Evolutionary conservation across 1,140 invertebrate genomes (phyloP), one percentile per base, ranked within the genome.

Genomic region (Venturia canescens): DNA sequence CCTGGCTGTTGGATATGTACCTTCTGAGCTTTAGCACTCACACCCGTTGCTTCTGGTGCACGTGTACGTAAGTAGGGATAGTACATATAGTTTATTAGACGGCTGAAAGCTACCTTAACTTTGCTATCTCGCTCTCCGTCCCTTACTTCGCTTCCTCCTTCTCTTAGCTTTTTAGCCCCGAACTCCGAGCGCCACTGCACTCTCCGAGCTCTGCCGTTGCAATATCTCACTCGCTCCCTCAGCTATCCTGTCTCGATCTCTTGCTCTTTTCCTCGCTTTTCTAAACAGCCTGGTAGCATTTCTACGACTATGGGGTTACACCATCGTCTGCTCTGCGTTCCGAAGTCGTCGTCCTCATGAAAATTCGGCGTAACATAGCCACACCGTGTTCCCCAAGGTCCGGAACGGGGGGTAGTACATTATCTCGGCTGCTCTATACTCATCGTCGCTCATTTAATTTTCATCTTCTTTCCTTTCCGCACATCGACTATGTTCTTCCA

Each of bases 11-110:
- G 71, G n/a, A 50, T 75, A 75, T 34, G 31, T 53, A 29, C 26
- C 63, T 29, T 27, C 27, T 29, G 23, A 66, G 60, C 18, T 26
- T 31, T 26, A 38, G 60, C 50, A 27, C 75, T 72, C 13, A 50
- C 44, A 67, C 21, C 26, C 31, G 48, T 23, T 27, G 23, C 66
- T 44, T 66, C 67, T 53, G 72, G 76, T 79, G 72, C 80, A 81
- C 78, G 80, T 81, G 80, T 80, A 79, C 48, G 71, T 71, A 80
- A 76, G 76, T 79, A 66, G 38, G 31, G 53, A 60, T 57, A 38
- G 76, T 81, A 75, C 77, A 60, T 83, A 80, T 81, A 81, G 82
- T 83, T 83, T 83, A 83, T 83, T 83, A 83, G 82, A 83, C 72
- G 71, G 60, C 78, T 82, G 78, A 81, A 82, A 83, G 83, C 82